phyloP scores from a whole-genome alignment of 2,888 invertebrate species.

The Pandemis heparana region DNA sequence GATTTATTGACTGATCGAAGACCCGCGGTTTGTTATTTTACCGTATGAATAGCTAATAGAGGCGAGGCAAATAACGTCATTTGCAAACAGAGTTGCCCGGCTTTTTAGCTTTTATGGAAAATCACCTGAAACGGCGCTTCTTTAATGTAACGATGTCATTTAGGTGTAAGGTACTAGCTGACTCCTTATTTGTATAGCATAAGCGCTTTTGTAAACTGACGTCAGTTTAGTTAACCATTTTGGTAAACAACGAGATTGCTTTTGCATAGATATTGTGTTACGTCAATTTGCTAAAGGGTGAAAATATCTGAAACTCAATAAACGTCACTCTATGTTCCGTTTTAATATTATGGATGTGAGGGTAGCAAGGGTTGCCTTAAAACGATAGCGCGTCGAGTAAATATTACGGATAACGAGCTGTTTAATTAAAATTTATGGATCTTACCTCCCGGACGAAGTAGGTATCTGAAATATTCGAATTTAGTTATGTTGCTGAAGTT shows the following conservation, averaged over 20 bases:
- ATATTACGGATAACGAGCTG: constrained; percentile 39
- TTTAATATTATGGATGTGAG: constrained; percentile 22
- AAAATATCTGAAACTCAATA: constrained; percentile 25
- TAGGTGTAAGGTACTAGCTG: constrained; percentile 9
- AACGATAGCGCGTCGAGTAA: constrained; percentile 30
- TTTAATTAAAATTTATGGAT: constrained; percentile 40
- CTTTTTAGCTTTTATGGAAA: constrained; percentile 38
- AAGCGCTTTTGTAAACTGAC: background rate
- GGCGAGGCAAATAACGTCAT: constrained; percentile 39
- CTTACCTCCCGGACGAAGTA: constrained; percentile 16
- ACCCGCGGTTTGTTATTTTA: constrained; percentile 40
- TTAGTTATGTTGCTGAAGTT: constrained; percentile 13
- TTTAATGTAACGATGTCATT: constrained; percentile 32
- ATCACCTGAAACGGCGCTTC: constrained; percentile 28
- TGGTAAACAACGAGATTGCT: background rate
- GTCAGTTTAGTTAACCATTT: background rate
- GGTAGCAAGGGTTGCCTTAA: constrained; percentile 25
- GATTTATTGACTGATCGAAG: constrained; percentile 53
- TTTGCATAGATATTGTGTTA: constrained; percentile 20
- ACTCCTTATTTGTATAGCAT: background rate
- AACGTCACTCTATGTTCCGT: constrained; percentile 8
- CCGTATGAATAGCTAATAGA: constrained; percentile 45
- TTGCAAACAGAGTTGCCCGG: constrained; percentile 31
- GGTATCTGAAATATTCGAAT: constrained; percentile 21
- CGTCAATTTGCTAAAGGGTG: background rate